Base-by-base conservation (phyloP, 30 jellyfish, hydroid and myxozoan species). In the Aurelia coerulea region DNA sequence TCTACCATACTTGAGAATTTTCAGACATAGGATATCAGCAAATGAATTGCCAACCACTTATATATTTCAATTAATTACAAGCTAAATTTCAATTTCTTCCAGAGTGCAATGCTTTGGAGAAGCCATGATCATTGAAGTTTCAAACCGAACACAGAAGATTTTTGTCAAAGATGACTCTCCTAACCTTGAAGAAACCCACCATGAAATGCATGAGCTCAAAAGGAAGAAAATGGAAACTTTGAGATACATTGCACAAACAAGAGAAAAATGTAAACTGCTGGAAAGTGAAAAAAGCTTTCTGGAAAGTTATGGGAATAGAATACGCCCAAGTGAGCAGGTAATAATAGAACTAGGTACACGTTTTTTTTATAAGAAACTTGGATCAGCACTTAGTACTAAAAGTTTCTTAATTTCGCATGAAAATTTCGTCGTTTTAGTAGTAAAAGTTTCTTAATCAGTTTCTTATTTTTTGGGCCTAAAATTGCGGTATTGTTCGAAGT, bases 71-170 rank as follows among this genome's bases (percentile, higher is more conserved):
- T 23, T 23, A 23, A 23, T 23, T 23, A 23, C 29, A 23, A 23
- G 29, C 29, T 23, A 23, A 23, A 23, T 37, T 37, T 46, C 14
- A 46, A 7, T 46, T 46, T 60, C 10, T 68, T 84, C 12, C 41
- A 85, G 95, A 51, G 95, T 85, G 7, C 77, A 83, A 49, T 85
- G 95, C 85, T 75, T 19, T 62, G 77, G 91, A 34, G 95, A 85
- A 59, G 95, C 91, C 35, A 85, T 93, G 13, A 85, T 85, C 56
- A 82, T 85, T 17, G 95, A 85, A 59, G 95, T 85, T 16, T 76
- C 84, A 11, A 42, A 63, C 74, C 41, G 7, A 62, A 42, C 41
- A 39, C 37, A 71, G 65, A 52, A 49, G 23, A n/a, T 62, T 33
- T 14, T n/a, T 33, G 67, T 52, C 9, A 92, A 63, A 50, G 76